phyloP scores from a whole-genome alignment of 1,140 invertebrate genomes.

The Grapholita molesta region DNA sequence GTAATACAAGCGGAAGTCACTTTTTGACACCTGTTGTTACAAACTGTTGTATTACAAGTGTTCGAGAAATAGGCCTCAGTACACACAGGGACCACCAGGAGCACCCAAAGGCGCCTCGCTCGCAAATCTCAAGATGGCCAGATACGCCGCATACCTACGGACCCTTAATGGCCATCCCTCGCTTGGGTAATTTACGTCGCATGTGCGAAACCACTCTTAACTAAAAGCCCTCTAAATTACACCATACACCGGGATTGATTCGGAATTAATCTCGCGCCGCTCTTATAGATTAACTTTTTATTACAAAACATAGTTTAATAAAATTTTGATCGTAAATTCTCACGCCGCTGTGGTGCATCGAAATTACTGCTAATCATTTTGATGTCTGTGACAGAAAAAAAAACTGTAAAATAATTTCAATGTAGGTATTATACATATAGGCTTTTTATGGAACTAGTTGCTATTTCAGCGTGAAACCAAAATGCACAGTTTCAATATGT shows the following conservation, averaged over 20 bases:
- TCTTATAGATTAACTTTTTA: conserved; percentile 30
- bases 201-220: conserved; percentile 74
- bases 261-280: conserved; percentile 62
- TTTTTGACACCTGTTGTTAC: too few species aligned
- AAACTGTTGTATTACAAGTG: too few species aligned
- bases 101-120: conserved; percentile 62
- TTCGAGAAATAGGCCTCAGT: too few species aligned
- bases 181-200: conserved; percentile 71
- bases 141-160: conserved; percentile 68
- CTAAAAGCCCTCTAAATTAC: conserved; percentile 75
- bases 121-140: conserved; percentile 70
- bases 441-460: neutral
- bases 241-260: conserved; percentile 66
- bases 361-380: conserved; percentile 2
- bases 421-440: neutral
- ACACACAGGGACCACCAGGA: conserved; percentile 63
- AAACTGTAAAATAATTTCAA: neutral
- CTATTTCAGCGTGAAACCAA: too few species aligned
- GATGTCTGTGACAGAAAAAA: conserved; percentile 11
- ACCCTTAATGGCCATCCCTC: conserved; percentile 65
- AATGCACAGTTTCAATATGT: neutral
- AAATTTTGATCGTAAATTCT: conserved; percentile 5
- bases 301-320: conserved; percentile 23
- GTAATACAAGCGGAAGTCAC: too few species aligned
- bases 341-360: neutral